Evolutionary conservation across 2,113 vertebrate species (phyloP), one percentile per base, ranked within the genome.

Genomic region (Chamaetylas fuelleborni): DNA sequence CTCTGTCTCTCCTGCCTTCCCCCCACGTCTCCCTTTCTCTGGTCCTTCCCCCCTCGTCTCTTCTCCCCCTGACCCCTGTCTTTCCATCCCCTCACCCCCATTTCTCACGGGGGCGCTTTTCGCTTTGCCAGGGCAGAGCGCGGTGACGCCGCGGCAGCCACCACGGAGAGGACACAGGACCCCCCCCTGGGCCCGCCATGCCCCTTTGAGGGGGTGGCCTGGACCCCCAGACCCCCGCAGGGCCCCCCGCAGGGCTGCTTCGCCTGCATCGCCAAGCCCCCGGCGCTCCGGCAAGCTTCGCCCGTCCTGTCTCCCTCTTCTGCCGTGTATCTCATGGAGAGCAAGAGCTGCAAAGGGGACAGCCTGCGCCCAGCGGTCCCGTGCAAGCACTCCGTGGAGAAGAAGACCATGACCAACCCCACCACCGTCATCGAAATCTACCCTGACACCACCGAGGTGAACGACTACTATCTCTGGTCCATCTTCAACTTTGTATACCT

Each of bases 401-500:
- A 98, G 96, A 98, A 98, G 95, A 97, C 97, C 0, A 97, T 98
- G 98, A 97, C 97, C 19, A 97, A 98, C 86, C 98, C 98, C 62
- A 91, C 98, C 2, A 96, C 98, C 0, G 98, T 98, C 69, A 97
- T 98, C 6, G 98, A 98, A 86, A 98, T 98, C 81, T 98, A 97
- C 86, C 98, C 98, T 0, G 98, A 98, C 96, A 97, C 97, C 92
- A 97, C 96, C 1, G 98, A 98, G 94, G 98, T 98, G 73, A 98
- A 98, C 1, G 98, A 98, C 88, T 98, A 98, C 96, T 98, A 98
- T 94, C 97, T 98, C 86, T 98, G 98, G 98, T 98, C 98, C 96
- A 98, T 98, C 94, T 98, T 98, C 98, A 98, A 98, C 98, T 98
- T 98, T 36, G 98, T 98, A 97, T 98, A 98, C 98, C 98, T 98